These are phyloP conservation scores for Macrosiphum euphorbiae DNA, from an alignment of 2,888 invertebrate species.

Conservation along the genomic window DNA sequence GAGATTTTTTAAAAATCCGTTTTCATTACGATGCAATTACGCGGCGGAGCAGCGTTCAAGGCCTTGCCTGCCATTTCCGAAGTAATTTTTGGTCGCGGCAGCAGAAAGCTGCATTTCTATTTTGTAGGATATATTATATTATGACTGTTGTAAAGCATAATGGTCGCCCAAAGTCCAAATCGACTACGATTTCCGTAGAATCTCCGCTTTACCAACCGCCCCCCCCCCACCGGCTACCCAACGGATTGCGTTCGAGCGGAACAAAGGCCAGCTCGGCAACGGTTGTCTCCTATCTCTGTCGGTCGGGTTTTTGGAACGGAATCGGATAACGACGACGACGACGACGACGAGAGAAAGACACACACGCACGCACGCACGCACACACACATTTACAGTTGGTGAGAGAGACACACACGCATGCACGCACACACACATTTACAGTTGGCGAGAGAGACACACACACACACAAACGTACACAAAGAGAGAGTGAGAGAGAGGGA, in stretches of 20 bases:
- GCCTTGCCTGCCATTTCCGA: background rate
- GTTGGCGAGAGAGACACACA: background rate
- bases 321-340: conserved; percentile 10
- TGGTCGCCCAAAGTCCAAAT: background rate
- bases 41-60: background rate
- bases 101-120: background rate
- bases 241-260: background rate
- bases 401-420: background rate
- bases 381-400: background rate
- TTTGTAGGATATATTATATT: background rate
- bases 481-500: background rate
- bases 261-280: conserved; percentile 42
- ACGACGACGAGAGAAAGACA: background rate
- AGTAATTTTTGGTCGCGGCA: background rate
- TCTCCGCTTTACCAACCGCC: background rate
- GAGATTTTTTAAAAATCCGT: conserved; percentile 37
- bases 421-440: background rate
- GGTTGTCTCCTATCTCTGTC: background rate
- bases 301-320: conserved; percentile 20
- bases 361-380: background rate
- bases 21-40: background rate
- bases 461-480: background rate
- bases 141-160: background rate
- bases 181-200: background rate
- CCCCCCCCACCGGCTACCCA: background rate